phyloP scores from a whole-genome alignment of 2,113 vertebrate species.

The Himantopus leucocephalus region DNA sequence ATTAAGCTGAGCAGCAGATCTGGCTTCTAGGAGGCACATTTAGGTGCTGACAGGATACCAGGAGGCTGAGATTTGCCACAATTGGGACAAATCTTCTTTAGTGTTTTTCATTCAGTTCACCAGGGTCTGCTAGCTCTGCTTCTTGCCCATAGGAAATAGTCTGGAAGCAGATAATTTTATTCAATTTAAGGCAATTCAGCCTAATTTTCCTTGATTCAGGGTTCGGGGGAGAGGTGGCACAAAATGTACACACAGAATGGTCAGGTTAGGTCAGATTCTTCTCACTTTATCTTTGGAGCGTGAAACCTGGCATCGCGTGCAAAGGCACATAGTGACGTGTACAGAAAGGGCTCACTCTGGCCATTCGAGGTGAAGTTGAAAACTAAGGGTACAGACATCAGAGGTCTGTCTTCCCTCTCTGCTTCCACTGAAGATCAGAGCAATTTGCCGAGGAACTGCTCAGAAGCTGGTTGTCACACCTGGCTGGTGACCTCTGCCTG shows the following conservation, averaged over 20 bases:
- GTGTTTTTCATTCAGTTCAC: neutral
- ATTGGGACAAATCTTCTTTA: neutral
- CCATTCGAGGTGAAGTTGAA: fast-evolving
- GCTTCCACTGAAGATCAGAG: neutral
- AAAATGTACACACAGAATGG: neutral
- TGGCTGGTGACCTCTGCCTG: neutral
- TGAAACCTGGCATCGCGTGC: neutral
- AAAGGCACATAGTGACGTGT: neutral
- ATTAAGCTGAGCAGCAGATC: neutral
- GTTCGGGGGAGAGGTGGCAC: neutral
- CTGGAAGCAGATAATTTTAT: neutral
- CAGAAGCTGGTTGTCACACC: neutral
- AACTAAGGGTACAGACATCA: neutral
- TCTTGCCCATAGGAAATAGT: neutral
- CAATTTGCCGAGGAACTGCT: neutral
- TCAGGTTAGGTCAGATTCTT: neutral
- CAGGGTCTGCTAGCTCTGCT: neutral
- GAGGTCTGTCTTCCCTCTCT: neutral
- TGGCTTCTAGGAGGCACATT: neutral
- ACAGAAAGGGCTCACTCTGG: neutral
- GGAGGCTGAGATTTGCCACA: neutral
- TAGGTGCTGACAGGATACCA: neutral
- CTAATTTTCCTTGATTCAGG: neutral
- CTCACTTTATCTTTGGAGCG: neutral
- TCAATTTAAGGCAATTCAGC: neutral